Evolutionary conservation across 2,888 invertebrate genomes (phyloP).

Genomic region (Esperia sulphurella): DNA sequence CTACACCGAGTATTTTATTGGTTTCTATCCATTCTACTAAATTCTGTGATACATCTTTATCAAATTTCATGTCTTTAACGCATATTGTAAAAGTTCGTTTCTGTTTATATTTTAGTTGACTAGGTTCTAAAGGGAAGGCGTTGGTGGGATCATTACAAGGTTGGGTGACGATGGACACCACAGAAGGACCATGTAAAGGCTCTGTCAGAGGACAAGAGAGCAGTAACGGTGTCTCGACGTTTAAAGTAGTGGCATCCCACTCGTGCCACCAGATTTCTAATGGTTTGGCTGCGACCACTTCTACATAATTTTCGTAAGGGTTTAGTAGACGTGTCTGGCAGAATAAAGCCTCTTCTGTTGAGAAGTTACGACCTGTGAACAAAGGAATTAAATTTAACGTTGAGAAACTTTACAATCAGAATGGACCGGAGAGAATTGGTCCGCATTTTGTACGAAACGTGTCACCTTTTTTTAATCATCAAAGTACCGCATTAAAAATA

Average conservation of each 20-base stretch:
- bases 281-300: slow-evolving; percentile 78
- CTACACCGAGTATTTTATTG: slow-evolving; percentile 83
- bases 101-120: slow-evolving; percentile 20
- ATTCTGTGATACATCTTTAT: slow-evolving; percentile 79
- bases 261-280: slow-evolving; percentile 82
- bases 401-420: too few species aligned
- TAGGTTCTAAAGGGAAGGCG: slow-evolving; percentile 50
- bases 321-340: slow-evolving; percentile 74
- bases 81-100: slow-evolving; percentile 81
- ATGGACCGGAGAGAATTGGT: too few species aligned
- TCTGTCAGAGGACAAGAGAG: slow-evolving; percentile 82
- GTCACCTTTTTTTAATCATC: too few species aligned
- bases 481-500: too few species aligned
- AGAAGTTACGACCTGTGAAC: slow-evolving; percentile 59
- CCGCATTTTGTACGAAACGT: too few species aligned
- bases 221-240: slow-evolving; percentile 77
- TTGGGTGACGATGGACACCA: slow-evolving; percentile 70
- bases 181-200: slow-evolving; percentile 46
- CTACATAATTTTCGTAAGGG: slow-evolving; percentile 57
- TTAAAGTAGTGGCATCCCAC: slow-evolving; percentile 74
- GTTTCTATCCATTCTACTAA: slow-evolving; percentile 86
- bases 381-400: slow-evolving; percentile 17
- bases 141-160: slow-evolving; percentile 72
- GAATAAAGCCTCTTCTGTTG: slow-evolving; percentile 59
- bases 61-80: slow-evolving; percentile 85